A percentile compares a stretch with the other conserved stretches of the same genome.
Conservation (phyloP, 2,797 vertebrate species). For the Ceryle rudis region DNA sequence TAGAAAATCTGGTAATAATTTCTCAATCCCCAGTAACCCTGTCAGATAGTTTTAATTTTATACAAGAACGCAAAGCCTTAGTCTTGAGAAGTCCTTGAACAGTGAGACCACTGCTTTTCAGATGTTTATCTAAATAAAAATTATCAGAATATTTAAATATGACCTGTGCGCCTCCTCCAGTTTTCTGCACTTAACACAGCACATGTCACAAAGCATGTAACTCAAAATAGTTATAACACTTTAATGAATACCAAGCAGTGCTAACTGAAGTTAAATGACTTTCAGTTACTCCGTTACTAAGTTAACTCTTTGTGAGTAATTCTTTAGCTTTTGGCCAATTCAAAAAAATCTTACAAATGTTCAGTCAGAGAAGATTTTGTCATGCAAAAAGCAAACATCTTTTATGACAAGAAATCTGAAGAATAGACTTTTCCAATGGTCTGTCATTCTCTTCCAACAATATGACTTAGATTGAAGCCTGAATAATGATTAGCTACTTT, state of each 20-base stretch:
- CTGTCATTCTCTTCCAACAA: background rate
- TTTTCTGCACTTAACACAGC: background rate
- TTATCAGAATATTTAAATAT: background rate
- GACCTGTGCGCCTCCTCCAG: background rate
- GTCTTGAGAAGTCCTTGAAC: background rate
- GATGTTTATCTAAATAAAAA: background rate
- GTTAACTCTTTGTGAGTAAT: background rate
- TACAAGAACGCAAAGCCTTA: background rate
- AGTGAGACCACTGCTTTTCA: background rate
- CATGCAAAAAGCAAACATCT: background rate
- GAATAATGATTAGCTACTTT: slow-evolving; percentile 40
- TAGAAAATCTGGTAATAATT: background rate
- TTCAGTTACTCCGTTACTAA: background rate
- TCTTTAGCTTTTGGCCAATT: slow-evolving; percentile 19
- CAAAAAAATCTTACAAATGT: background rate
- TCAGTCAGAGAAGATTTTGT: background rate
- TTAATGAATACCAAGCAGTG: background rate
- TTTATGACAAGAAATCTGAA: slow-evolving; percentile 35
- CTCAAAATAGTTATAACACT: background rate
- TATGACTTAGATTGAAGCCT: background rate
- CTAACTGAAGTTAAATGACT: background rate
- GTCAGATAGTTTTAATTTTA: accelerated
- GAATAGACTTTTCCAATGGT: background rate
- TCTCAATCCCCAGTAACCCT: background rate
- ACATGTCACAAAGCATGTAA: background rate